Conservation (phyloP, 2,888 invertebrate genomes). For the Cosmorhoe ocellata region DNA sequence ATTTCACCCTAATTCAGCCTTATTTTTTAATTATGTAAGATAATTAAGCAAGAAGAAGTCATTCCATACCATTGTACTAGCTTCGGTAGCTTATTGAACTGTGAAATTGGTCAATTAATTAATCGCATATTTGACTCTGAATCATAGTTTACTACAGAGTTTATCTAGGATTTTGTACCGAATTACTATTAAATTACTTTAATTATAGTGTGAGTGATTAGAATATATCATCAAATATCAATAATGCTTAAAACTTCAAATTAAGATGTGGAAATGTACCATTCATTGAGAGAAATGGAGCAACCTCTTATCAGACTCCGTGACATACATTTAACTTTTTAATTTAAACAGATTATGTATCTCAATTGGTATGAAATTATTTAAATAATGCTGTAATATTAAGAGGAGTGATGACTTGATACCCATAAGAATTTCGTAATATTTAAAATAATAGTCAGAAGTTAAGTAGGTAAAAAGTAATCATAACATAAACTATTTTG, state of each 20-base stretch:
- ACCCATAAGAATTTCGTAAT: no score
- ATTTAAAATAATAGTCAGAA: no score
- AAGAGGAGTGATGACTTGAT: no score
- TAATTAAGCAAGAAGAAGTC: conserved; percentile 11
- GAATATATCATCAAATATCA: not conserved
- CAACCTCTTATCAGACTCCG: conserved; percentile 27
- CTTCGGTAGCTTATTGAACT: not conserved
- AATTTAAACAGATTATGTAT: no score
- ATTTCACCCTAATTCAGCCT: conserved; percentile 36
- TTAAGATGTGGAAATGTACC: no score
- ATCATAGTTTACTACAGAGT: conserved; percentile 1
- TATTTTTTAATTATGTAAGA: conserved; percentile 34
- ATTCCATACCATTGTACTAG: not conserved
- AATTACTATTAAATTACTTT: conserved; percentile 1
- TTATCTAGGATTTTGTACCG: conserved; percentile 3
- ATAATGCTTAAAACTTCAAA: not conserved
- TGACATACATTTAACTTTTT: conserved; percentile 32
- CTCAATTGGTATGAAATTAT: no score
- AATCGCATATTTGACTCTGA: conserved; percentile 12
- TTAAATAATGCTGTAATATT: no score
- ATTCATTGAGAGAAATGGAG: conserved; percentile 4
- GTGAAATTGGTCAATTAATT: conserved; percentile 7
- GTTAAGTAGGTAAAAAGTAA: no score
- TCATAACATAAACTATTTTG: no score
- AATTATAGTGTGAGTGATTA: conserved; percentile 2